A percentile compares a stretch with the other conserved stretches of the same genome.
phyloP scores from a whole-genome alignment of 2,797 vertebrate genomes.

The Numenius phaeopus region DNA sequence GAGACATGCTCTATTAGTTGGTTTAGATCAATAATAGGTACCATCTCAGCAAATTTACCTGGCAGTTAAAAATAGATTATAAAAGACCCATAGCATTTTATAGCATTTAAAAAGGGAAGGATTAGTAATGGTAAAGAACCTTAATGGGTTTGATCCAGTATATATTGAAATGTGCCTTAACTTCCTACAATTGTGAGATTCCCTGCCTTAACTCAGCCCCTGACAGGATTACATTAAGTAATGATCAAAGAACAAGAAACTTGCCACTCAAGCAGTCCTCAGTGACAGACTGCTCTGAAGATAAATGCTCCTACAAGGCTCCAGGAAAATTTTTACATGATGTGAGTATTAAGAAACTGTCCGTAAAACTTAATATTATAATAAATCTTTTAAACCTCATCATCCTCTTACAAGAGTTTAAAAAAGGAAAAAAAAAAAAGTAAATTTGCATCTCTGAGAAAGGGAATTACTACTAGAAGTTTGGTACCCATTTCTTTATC shows the following conservation, averaged over 20 bases:
- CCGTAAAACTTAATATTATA: neutral
- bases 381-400: constrained; percentile 54
- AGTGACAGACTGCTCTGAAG: constrained; percentile 15
- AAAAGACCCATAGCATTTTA: neutral
- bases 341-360: constrained; percentile 27
- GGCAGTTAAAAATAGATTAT: neutral
- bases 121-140: neutral
- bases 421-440: neutral
- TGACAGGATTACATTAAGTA: constrained; percentile 63
- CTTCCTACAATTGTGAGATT: neutral
- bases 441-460: neutral
- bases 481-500: neutral
- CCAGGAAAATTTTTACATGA: constrained; percentile 11
- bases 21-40: neutral
- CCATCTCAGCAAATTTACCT: neutral
- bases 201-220: neutral
- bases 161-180: constrained; percentile 30
- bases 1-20: neutral
- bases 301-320: constrained; percentile 19
- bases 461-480: neutral
- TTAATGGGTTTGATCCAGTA: constrained; percentile 35
- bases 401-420: neutral
- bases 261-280: constrained; percentile 55
- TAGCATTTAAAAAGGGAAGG: neutral
- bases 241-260: constrained; percentile 69